phyloP scores from a whole-genome alignment of 2,888 invertebrate species.

The Aradus depressus region DNA sequence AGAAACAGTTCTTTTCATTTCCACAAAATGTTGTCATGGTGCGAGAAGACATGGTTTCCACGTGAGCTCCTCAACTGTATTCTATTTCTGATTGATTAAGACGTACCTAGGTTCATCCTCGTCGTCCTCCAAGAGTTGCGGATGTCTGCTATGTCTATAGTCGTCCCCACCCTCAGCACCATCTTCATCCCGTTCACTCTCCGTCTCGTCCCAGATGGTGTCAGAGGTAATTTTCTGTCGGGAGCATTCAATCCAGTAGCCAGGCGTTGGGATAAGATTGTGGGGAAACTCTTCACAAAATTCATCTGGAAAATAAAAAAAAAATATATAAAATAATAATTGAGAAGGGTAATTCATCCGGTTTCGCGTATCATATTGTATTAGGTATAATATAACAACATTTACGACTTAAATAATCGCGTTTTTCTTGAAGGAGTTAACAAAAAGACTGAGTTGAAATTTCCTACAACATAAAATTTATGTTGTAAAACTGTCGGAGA shows the following conservation, averaged over 20 bases:
- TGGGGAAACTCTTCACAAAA: slow-evolving; percentile 89
- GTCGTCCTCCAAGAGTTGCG: slow-evolving; percentile 41
- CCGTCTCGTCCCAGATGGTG: slow-evolving; percentile 78
- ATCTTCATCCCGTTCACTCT: slow-evolving; percentile 45
- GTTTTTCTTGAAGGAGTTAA: no score
- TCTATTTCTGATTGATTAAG: no score
- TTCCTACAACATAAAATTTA: no score
- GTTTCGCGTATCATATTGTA: no score
- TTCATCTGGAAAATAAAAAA: slow-evolving; percentile 57
- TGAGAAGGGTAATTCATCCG: not conserved
- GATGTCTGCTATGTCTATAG: slow-evolving; percentile 33
- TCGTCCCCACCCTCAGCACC: slow-evolving; percentile 32
- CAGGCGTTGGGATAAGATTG: slow-evolving; percentile 79
- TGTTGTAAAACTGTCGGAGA: no score
- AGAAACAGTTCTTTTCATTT: no score
- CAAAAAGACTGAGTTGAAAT: no score
- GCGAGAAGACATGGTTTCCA: no score
- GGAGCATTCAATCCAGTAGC: slow-evolving; percentile 95
- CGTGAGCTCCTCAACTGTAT: no score
- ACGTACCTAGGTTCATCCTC: slow-evolving; percentile 34
- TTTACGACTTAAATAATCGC: no score
- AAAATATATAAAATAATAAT: not conserved
- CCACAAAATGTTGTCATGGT: no score
- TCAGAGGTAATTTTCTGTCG: slow-evolving; percentile 69
- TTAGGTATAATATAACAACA: no score